Evolutionary conservation across 2,888 invertebrate genomes (phyloP).

Genomic region (Cremastinae sp.): DNA sequence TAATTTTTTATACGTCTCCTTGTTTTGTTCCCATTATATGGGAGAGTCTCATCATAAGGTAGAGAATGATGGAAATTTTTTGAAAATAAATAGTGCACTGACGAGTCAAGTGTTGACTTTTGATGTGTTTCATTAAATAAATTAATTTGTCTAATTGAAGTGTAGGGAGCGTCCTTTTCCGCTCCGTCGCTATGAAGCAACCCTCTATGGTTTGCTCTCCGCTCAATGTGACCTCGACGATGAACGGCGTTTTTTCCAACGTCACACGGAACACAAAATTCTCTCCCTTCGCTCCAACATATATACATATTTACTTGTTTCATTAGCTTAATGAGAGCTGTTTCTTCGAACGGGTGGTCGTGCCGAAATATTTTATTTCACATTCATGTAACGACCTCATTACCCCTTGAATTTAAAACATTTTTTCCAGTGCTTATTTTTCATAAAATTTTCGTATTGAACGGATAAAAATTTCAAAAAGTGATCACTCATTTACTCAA

Average conservation of each 20-base stretch:
- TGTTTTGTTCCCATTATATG: no score
- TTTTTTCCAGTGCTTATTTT: no score
- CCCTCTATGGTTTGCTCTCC: constrained; percentile 41
- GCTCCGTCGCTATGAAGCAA: constrained; percentile 53
- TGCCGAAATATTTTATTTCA: constrained; percentile 58
- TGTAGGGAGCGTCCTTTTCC: constrained; percentile 57
- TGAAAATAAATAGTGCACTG: no score
- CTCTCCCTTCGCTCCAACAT: neutral
- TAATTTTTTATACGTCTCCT: no score
- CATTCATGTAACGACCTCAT: constrained; percentile 12
- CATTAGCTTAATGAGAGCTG: constrained; percentile 74
- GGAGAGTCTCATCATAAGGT: no score
- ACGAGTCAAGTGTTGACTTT: no score
- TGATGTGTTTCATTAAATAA: constrained; percentile 69
- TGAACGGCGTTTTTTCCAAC: constrained; percentile 42
- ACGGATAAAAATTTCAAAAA: no score
- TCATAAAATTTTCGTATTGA: no score
- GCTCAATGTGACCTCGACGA: constrained; percentile 40
- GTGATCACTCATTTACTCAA: no score
- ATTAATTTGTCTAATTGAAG: constrained; percentile 76
- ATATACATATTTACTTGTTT: constrained; percentile 69
- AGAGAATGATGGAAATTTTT: no score
- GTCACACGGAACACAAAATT: constrained; percentile 36
- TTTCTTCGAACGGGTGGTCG: constrained; percentile 63
- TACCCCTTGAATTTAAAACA: neutral